Base-by-base conservation (phyloP, 2,888 invertebrate genomes). In the Pteria penguin region DNA sequence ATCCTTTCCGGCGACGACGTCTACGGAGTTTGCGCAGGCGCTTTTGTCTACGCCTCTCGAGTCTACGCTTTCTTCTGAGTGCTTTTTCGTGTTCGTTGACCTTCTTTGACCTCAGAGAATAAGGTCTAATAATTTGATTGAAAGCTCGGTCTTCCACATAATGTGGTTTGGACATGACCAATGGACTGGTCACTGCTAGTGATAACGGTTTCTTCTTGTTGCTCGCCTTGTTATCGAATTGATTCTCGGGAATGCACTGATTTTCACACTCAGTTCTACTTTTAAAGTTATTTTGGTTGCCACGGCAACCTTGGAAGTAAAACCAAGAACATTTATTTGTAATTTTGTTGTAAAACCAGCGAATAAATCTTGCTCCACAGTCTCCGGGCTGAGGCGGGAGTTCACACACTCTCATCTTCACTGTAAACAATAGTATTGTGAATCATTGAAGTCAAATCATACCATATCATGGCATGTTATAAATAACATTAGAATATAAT, bases 281-380 rank as follows among this genome's bases (percentile, higher is more conserved):
- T 72, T 82, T 83, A 76, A 89, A 89, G 65, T 88, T 88, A 74
- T 89, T 89, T 62, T 83, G 76, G 76, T 89, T 89, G 5, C 88
- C 88, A 8, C 84, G 81, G 75, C 89, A 89, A 18, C 89, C 89
- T 61, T 88, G 86, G 72, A 82, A 89, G 18, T 82, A 85, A 69
- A 89, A 88, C 83, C 86, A 86, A 26, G 82, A 83, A 72, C 89
- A 89, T 27, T 86, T 79, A n/a, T 85, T 83, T 31, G 84, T 78
- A 67, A 87, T 84, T 4, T 84, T 84, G 72, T 89, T 88, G 74
- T 81, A 88, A 74, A 87, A 87, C 89, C 89, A 89, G 4, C 89
- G 80, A 24, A 82, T 83, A 72, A 86, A 88, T 32, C 82, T 77
- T 2, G 88, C 89, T 8, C 78, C 79, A 76, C 89, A 89, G 61